Conservation (phyloP, 2,797 vertebrate genomes). For the Malacoctenus gilli region DNA sequence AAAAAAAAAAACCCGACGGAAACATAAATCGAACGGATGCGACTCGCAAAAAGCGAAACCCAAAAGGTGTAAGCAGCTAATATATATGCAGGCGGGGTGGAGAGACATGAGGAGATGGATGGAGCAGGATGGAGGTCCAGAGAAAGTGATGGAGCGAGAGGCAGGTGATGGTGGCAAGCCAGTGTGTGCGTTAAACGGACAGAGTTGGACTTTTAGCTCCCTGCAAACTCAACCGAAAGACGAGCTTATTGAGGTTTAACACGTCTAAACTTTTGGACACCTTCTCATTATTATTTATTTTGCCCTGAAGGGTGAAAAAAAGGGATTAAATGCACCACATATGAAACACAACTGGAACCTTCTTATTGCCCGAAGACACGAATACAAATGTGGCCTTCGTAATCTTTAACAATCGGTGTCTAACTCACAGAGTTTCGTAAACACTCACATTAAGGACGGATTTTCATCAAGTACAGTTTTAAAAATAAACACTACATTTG, state of each 20-base stretch:
- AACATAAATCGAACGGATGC: constrained; percentile 4
- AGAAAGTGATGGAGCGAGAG: constrained; percentile 41
- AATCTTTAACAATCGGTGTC: too few species aligned
- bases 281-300: constrained; percentile 1
- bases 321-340: constrained; percentile 15
- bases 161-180: constrained; percentile 73
- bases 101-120: constrained; percentile 1
- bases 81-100: constrained; percentile 27
- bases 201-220: constrained; percentile 31
- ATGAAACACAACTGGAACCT: constrained; percentile 9
- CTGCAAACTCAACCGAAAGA: constrained; percentile 2
- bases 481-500: too few species aligned
- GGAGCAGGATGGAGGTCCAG: constrained; percentile 26
- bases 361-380: constrained; percentile 8
- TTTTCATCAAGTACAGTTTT: too few species aligned
- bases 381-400: constrained; percentile 3
- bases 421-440: too few species aligned
- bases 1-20: background rate
- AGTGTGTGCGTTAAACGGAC: constrained; percentile 64
- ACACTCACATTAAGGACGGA: too few species aligned
- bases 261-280: too few species aligned
- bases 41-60: constrained; percentile 31
- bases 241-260: background rate
- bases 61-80: constrained; percentile 57
- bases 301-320: constrained; percentile 5